These are phyloP conservation scores for Lepisosteus oculatus DNA, from an alignment of 2,113 vertebrate genomes.

Conservation along the genomic window DNA sequence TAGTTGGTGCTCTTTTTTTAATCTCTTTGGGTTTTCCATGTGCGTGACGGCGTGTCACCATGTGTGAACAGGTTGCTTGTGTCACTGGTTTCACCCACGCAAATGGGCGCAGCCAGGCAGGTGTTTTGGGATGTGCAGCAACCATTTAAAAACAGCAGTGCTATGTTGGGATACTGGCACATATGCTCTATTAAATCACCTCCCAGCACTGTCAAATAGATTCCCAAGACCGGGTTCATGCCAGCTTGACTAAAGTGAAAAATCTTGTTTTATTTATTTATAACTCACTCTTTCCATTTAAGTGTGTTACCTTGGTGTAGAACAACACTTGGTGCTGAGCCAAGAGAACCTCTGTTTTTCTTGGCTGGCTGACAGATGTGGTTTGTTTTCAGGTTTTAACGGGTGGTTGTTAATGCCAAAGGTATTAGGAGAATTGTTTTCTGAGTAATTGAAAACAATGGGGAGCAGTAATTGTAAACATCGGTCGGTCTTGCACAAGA, in stretches of 20 bases:
- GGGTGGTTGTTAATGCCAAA: constrained; percentile 43
- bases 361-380: constrained; percentile 35
- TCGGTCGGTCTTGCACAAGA: constrained; percentile 27
- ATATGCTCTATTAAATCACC: neutral
- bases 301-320: constrained; percentile 7
- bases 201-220: neutral
- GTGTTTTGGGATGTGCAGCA: neutral
- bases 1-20: too few species aligned
- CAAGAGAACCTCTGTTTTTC: constrained; percentile 32
- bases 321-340: constrained; percentile 35
- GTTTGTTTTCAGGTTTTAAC: constrained; percentile 35
- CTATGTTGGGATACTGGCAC: neutral
- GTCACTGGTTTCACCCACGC: neutral
- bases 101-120: neutral
- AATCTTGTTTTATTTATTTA: neutral
- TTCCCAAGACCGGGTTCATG: too few species aligned
- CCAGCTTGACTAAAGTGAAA: too few species aligned
- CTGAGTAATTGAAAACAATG: constrained; percentile 26
- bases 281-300: neutral
- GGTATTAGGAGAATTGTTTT: constrained; percentile 41
- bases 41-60: neutral
- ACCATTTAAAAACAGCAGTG: neutral
- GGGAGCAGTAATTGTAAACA: constrained; percentile 19
- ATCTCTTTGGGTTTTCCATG: neutral
- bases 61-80: neutral